Evolutionary conservation across 2,113 vertebrate genomes (phyloP).

Genomic region (Cavia aperea): DNA sequence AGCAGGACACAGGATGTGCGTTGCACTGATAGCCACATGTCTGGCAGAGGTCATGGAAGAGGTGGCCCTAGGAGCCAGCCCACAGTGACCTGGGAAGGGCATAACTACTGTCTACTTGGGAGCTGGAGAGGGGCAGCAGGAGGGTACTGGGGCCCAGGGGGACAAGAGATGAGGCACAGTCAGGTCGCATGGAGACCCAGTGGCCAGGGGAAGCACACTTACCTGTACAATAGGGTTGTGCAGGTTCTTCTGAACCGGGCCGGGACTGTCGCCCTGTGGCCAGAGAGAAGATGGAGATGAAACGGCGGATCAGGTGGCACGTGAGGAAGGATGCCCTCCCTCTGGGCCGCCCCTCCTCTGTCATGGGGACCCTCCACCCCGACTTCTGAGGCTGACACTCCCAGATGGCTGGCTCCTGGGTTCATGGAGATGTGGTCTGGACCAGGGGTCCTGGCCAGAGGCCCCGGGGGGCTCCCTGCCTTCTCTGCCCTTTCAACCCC

Average conservation of each 20-base stretch:
- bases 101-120: background rate
- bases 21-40: background rate
- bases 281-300: constrained; percentile 62
- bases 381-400: background rate
- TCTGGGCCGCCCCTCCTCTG: background rate
- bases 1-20: background rate
- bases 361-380: background rate
- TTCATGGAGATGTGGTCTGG: background rate
- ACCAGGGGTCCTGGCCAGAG: background rate
- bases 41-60: background rate
- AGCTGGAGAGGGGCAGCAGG: background rate
- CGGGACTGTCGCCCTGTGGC: constrained; percentile 79
- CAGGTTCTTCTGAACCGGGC: constrained; percentile 83
- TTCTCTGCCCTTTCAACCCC: background rate
- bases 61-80: background rate
- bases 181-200: background rate
- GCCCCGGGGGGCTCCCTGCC: background rate
- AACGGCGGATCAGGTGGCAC: background rate
- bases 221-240: constrained; percentile 85
- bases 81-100: background rate
- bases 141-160: background rate
- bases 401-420: background rate
- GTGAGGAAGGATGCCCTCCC: background rate
- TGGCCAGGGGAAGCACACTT: background rate
- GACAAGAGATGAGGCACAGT: background rate